phyloP scores from a whole-genome alignment of 2,797 vertebrate genomes.

The Limnodromus scolopaceus region DNA sequence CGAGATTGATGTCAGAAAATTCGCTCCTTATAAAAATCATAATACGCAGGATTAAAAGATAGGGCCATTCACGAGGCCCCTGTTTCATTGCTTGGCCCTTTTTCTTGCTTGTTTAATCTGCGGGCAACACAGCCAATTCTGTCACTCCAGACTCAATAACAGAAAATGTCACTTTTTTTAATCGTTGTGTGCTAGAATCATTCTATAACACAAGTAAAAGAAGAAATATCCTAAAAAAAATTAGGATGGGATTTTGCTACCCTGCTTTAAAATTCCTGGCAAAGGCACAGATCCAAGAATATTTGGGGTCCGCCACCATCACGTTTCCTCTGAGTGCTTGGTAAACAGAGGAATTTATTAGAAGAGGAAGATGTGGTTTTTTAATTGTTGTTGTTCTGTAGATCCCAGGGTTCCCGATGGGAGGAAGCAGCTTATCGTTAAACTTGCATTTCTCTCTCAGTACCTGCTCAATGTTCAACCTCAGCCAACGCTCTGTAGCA shows the following conservation, averaged over 20 bases:
- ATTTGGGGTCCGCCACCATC: fast-evolving
- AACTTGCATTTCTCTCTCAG: background rate
- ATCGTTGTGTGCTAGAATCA: background rate
- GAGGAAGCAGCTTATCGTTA: background rate
- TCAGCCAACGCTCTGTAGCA: fast-evolving
- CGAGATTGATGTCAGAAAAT: slow-evolving; percentile 4
- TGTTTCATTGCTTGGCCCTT: background rate
- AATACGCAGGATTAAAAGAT: background rate
- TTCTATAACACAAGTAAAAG: background rate
- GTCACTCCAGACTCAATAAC: background rate
- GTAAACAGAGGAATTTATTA: background rate
- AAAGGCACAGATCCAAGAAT: background rate
- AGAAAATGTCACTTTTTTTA: background rate
- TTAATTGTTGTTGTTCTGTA: background rate
- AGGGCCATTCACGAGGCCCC: background rate
- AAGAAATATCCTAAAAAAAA: background rate
- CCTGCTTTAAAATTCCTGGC: background rate
- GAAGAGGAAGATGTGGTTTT: background rate
- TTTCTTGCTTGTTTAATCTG: fast-evolving
- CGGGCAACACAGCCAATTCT: background rate
- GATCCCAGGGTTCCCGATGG: background rate
- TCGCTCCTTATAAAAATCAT: background rate
- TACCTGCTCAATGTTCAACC: background rate
- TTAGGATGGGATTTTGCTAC: background rate
- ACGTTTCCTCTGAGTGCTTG: background rate